These are phyloP conservation scores for Oscheius sp. DNA, from an alignment of 1,140 invertebrate genomes.

Conservation along the genomic window DNA sequence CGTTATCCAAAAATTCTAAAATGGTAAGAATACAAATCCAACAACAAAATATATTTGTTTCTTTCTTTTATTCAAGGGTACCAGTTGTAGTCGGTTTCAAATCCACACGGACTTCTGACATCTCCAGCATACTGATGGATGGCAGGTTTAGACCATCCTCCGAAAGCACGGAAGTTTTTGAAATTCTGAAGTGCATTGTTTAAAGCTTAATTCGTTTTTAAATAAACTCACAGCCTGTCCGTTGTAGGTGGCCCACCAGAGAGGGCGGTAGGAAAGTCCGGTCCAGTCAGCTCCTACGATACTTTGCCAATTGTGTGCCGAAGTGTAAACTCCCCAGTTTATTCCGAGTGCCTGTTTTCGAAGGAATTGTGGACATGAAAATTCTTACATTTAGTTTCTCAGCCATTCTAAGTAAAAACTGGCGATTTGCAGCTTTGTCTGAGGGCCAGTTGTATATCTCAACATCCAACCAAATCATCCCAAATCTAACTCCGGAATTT, in stretches of 20 bases:
- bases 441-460: conserved; percentile 41
- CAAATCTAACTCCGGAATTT: conserved; percentile 36
- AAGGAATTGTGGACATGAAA: too few species aligned
- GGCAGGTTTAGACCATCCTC: conserved; percentile 31
- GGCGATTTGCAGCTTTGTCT: conserved; percentile 25
- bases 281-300: conserved; percentile 40
- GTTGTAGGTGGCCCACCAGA: conserved; percentile 40
- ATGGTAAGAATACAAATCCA: too few species aligned
- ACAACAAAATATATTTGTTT: too few species aligned
- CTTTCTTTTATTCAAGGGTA: too few species aligned
- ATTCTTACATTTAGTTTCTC: too few species aligned
- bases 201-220: neutral
- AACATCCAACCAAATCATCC: conserved; percentile 51
- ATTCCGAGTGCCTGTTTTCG: conserved; percentile 21
- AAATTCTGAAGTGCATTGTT: conserved; percentile 21
- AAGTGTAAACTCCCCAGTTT: conserved; percentile 32
- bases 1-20: too few species aligned
- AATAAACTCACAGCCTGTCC: conserved; percentile 12
- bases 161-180: conserved; percentile 26
- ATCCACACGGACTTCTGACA: conserved; percentile 33
- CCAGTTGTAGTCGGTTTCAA: conserved; percentile 41
- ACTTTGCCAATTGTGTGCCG: conserved; percentile 40
- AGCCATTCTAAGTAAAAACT: too few species aligned
- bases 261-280: conserved; percentile 29
- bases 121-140: conserved; percentile 35